phyloP scores from a whole-genome alignment of 2,797 vertebrate species.

The Sphaeramia orbicularis region DNA sequence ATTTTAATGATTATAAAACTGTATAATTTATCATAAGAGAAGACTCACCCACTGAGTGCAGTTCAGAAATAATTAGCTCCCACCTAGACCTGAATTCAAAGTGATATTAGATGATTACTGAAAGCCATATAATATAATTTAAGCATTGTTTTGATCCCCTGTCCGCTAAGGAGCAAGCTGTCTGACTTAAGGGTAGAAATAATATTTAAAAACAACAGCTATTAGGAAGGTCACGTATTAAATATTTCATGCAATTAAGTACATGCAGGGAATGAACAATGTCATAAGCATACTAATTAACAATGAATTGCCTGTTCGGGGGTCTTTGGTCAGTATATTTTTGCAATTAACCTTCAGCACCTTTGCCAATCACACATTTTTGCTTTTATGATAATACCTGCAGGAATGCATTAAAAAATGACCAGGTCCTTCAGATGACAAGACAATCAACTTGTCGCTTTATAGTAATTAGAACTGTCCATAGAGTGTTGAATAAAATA shows the following conservation, averaged over 20 bases:
- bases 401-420: neutral
- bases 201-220: conserved; percentile 56
- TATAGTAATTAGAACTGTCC: conserved; percentile 11
- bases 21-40: conserved; percentile 15
- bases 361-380: conserved; percentile 5
- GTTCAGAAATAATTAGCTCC: conserved; percentile 41
- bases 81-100: conserved; percentile 40
- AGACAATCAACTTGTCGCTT: neutral
- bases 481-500: conserved; percentile 11
- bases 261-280: conserved; percentile 46
- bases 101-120: conserved; percentile 29
- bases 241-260: conserved; percentile 51
- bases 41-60: neutral
- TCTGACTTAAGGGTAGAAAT: conserved; percentile 3
- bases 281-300: conserved; percentile 62
- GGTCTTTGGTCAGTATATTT: conserved; percentile 46
- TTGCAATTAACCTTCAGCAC: conserved; percentile 56
- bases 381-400: conserved; percentile 25
- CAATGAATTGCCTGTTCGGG: conserved; percentile 22
- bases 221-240: conserved; percentile 58
- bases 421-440: conserved; percentile 13
- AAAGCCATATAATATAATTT: conserved; percentile 23
- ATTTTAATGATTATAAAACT: conserved; percentile 5
- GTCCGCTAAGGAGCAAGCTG: conserved; percentile 7
- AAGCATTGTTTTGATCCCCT: conserved; percentile 26